phyloP scores from a whole-genome alignment of 2,113 vertebrate genomes.

The Vidua chalybeata region DNA sequence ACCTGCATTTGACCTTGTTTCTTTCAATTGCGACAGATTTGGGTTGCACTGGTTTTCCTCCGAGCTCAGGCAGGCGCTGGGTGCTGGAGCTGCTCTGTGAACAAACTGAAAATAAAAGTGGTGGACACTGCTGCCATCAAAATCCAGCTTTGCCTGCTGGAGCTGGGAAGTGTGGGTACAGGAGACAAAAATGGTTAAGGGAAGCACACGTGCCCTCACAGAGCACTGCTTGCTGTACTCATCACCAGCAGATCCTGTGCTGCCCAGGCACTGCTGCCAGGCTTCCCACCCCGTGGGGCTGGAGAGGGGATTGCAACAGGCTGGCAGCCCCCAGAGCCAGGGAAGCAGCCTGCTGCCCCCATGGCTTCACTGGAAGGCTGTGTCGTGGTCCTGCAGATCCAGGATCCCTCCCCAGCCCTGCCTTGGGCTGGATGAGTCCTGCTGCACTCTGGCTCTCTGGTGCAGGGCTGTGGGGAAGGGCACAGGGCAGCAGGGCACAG shows the following conservation, averaged over 20 bases:
- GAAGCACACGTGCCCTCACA: accelerated
- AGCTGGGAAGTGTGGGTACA: neutral
- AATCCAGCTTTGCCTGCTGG: neutral
- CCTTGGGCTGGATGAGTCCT: neutral
- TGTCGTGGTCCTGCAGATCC: accelerated
- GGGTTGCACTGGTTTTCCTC: neutral
- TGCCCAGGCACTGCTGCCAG: neutral
- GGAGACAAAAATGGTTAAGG: neutral
- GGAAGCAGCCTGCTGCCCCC: accelerated
- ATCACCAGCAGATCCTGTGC: accelerated
- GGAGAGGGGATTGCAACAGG: neutral
- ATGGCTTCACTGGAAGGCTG: neutral
- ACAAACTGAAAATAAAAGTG: neutral
- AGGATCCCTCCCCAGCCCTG: neutral
- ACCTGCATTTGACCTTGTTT: neutral
- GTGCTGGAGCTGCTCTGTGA: neutral
- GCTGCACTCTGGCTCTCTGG: accelerated
- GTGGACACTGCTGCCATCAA: neutral
- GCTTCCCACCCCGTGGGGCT: neutral
- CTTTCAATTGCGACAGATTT: neutral
- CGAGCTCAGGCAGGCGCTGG: accelerated
- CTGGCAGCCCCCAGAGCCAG: neutral
- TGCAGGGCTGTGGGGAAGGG: neutral
- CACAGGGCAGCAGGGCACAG: neutral
- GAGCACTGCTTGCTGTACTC: neutral